phyloP scores from a whole-genome alignment of 2,797 vertebrate species.

The Acrossocheilus fasciatus region DNA sequence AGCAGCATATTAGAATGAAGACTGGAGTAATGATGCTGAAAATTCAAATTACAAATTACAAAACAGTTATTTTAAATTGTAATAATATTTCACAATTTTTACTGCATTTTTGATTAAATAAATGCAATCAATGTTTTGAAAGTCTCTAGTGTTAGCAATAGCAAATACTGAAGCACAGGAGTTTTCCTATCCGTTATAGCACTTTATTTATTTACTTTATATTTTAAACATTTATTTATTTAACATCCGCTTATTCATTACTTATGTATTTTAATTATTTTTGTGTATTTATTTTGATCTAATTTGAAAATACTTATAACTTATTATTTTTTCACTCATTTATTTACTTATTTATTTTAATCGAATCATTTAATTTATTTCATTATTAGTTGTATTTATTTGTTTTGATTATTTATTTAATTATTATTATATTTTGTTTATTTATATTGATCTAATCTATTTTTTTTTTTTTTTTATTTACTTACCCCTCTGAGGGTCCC shows the following conservation, averaged over 20 bases:
- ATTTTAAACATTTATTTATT: background rate
- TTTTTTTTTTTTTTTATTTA: background rate
- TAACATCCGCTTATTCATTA: background rate
- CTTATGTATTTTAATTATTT: background rate
- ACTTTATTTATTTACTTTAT: no score
- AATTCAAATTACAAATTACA: background rate
- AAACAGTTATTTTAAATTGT: background rate
- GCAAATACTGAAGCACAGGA: background rate
- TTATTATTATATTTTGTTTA: background rate
- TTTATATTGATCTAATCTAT: background rate
- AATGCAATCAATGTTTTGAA: background rate
- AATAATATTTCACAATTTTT: background rate
- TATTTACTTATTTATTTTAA: no score
- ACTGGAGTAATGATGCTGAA: background rate
- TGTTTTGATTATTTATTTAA: no score
- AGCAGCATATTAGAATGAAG: background rate
- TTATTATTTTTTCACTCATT: background rate
- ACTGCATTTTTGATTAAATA: background rate
- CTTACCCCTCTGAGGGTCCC: no score
- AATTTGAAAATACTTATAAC: background rate
- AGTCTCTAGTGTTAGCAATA: background rate
- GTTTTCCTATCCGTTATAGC: background rate
- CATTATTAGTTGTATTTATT: background rate
- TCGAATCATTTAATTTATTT: background rate
- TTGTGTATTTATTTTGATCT: background rate